A percentile compares a stretch with the other conserved stretches of the same genome.
phyloP scores from a whole-genome alignment of 2,888 invertebrate species.

The Lomographa bimaculata region DNA sequence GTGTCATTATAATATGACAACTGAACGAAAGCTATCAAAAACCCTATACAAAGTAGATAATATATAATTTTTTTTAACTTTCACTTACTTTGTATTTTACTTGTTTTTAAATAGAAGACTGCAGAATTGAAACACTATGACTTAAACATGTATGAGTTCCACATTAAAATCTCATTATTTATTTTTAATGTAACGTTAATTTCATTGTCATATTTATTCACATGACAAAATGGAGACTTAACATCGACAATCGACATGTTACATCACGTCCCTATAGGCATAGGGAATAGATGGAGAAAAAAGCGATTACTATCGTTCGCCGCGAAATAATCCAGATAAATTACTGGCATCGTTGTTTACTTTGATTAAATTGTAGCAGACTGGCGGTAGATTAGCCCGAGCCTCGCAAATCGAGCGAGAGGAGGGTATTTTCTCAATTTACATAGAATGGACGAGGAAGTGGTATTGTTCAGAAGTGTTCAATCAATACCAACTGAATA shows the following conservation, averaged over 20 bases:
- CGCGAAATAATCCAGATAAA: conserved; percentile 82
- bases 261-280: conserved; percentile 29
- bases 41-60: no score
- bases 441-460: conserved; percentile 74
- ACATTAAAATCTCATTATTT: not conserved
- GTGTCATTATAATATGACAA: no score
- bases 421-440: conserved; percentile 76
- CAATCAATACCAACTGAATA: conserved; percentile 43
- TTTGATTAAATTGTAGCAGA: conserved; percentile 84
- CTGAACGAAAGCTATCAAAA: no score
- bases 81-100: no score
- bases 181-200: no score
- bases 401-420: conserved; percentile 78
- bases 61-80: no score
- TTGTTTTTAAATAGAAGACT: no score
- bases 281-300: conserved; percentile 61
- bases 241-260: no score
- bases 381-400: conserved; percentile 79
- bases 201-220: no score
- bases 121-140: no score
- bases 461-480: conserved; percentile 51
- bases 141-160: no score
- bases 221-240: no score
- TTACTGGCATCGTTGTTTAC: conserved; percentile 78
- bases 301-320: conserved; percentile 78